phyloP scores from a whole-genome alignment of 2,797 vertebrate species.

The Falco naumanni region DNA sequence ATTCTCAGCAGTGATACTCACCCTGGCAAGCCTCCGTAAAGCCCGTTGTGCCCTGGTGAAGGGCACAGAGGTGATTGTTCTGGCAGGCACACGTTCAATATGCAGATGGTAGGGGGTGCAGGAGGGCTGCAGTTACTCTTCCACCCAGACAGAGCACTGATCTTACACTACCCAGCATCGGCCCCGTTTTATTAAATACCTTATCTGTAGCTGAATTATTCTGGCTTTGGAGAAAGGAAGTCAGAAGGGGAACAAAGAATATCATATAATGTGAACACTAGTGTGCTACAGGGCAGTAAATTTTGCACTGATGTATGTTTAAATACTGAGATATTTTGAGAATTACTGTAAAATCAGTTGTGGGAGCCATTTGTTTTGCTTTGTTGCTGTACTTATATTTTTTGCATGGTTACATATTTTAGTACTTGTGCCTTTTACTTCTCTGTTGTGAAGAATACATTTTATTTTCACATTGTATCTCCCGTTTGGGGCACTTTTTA shows the following conservation, averaged over 20 bases:
- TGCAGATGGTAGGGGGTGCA: neutral
- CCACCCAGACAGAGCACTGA: neutral
- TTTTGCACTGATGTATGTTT: conserved; percentile 56
- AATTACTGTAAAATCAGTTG: conserved; percentile 46
- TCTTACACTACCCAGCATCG: neutral
- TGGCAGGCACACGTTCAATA: neutral
- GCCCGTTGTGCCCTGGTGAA: rapidly evolving
- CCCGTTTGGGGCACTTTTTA: conserved; percentile 65
- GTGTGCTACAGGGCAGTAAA: conserved; percentile 14
- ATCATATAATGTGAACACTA: neutral
- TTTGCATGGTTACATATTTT: conserved; percentile 74
- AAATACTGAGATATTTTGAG: conserved; percentile 47
- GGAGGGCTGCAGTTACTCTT: neutral
- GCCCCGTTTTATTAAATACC: neutral
- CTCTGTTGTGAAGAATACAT: conserved; percentile 45
- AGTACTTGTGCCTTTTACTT: conserved; percentile 79
- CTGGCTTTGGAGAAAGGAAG: neutral
- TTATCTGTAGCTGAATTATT: neutral
- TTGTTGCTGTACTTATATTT: conserved; percentile 49
- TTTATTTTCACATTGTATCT: conserved; percentile 36
- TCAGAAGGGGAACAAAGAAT: neutral
- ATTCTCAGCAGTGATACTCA: neutral
- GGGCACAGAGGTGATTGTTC: neutral
- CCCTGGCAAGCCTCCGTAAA: neutral
- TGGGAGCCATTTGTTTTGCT: conserved; percentile 67